Percentiles rank a stretch among this genome's conserved stretches.
phyloP scores from a whole-genome alignment of 2,797 vertebrate species.

The Poecilia picta region DNA sequence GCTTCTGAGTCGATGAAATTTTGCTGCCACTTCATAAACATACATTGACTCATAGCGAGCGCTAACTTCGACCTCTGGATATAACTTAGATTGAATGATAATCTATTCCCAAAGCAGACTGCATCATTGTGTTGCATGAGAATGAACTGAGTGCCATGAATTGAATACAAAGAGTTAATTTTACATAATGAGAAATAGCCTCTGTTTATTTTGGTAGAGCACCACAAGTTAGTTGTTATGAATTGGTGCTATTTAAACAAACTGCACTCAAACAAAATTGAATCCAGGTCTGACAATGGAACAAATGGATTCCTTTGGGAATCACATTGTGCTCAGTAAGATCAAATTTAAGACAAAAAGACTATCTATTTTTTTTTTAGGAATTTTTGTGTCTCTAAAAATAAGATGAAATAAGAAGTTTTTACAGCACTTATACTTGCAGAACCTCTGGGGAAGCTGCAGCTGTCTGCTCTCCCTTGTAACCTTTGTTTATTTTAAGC shows the following conservation, averaged over 20 bases:
- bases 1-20: neutral
- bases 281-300: neutral
- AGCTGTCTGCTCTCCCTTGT: slow-evolving; percentile 40
- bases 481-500: slow-evolving; percentile 67
- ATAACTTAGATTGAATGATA: neutral
- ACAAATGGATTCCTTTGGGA: neutral
- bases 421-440: neutral
- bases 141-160: neutral
- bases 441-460: slow-evolving; percentile 23
- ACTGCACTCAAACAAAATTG: neutral
- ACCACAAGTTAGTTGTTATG: neutral
- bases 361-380: neutral
- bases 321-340: neutral
- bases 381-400: neutral
- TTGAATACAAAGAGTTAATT: neutral
- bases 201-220: neutral
- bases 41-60: neutral
- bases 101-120: neutral
- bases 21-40: neutral
- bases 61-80: neutral
- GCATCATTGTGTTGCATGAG: neutral
- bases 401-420: neutral
- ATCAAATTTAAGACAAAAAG: neutral
- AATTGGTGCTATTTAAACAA: neutral
- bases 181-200: neutral